These are phyloP conservation scores for Ichneumon xanthorius DNA, from an alignment of 2,888 invertebrate genomes.

Conservation along the genomic window DNA sequence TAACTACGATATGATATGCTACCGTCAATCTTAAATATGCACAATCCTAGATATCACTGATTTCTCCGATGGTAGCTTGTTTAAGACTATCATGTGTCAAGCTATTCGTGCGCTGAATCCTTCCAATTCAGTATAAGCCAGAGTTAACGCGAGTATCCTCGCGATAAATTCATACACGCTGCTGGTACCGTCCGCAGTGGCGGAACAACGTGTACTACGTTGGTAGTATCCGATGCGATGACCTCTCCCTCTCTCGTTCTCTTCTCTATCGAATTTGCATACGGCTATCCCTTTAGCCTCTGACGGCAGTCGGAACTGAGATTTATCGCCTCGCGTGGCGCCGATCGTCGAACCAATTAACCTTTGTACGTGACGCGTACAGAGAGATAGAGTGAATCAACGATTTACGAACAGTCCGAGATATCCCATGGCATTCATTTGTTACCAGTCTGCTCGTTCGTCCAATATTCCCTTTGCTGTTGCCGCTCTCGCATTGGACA, in stretches of 20 bases:
- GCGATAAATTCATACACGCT: constrained; percentile 68
- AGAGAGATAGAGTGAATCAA: constrained; percentile 68
- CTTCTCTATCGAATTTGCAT: constrained; percentile 68
- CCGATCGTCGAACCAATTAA: constrained; percentile 73
- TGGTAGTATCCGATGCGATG: constrained; percentile 69
- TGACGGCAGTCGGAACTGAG: constrained; percentile 69
- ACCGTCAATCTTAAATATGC: constrained; percentile 36
- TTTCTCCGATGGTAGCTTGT: constrained; percentile 60
- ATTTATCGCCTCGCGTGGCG: constrained; percentile 72
- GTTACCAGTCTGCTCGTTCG: constrained; percentile 54
- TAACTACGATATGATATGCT: constrained; percentile 18
- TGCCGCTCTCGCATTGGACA: constrained; percentile 27
- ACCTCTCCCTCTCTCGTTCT: constrained; percentile 56
- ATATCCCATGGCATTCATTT: constrained; percentile 63
- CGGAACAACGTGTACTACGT: constrained; percentile 70
- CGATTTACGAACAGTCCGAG: constrained; percentile 68
- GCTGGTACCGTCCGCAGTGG: constrained; percentile 65
- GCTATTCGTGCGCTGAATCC: constrained; percentile 63
- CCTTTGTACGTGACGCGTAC: constrained; percentile 70
- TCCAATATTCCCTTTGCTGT: constrained; percentile 58
- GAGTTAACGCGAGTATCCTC: constrained; percentile 57
- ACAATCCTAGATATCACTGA: constrained; percentile 51
- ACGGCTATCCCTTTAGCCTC: constrained; percentile 68
- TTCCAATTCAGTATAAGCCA: constrained; percentile 59
- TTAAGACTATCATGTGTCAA: constrained; percentile 62